Evolutionary conservation across 2,113 vertebrate genomes (phyloP), one percentile per base, ranked within the genome.

Genomic region (Platichthys stellatus): DNA sequence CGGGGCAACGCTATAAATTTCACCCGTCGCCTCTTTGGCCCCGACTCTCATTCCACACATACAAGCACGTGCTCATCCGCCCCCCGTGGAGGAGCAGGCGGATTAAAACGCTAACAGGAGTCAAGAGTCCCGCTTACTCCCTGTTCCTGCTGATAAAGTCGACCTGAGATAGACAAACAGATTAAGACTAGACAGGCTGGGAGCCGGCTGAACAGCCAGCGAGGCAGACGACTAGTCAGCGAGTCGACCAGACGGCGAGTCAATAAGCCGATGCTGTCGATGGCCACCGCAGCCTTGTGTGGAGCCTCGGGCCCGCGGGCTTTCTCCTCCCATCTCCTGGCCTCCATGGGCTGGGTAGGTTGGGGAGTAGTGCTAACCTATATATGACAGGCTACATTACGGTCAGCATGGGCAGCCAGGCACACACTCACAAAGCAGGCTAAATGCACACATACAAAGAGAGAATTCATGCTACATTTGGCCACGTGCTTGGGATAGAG

Each of bases 311-410:
- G 96, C 93, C 86, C 59, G 54, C 71, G 84, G 62, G 81, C 69
- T 72, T 78, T 76, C 90, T 93, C 93, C 81, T 73, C 81, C 75
- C 82, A 23, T 74, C 77, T 43, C 76, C 66, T 24, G 69, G 43
- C 82, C 79, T 66, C 74, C 83, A 91, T 90, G 84, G 89, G 89
- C 81, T 78, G 81, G 65, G 31, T 85, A 88, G 92, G 92, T 95
- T 94, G 93, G 94, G 89, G 89, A 95, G 94, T 93, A 82, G 84
- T 63, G 85, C 63, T 93, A 96, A 96, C 95, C 96, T 95, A 97
- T 92, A 95, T 98, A 95, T 92, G 96, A 97, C 95, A 96, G 93
- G 81, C 89, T 84, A 80, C 87, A 95, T 96, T 94, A 96, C 90
- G 94, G 94, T 96, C 95, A 96, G 79, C 85, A 28, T 78, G 87